Base-by-base conservation (phyloP, 2,888 invertebrate species). In the Trichogramma dendrolimi region DNA sequence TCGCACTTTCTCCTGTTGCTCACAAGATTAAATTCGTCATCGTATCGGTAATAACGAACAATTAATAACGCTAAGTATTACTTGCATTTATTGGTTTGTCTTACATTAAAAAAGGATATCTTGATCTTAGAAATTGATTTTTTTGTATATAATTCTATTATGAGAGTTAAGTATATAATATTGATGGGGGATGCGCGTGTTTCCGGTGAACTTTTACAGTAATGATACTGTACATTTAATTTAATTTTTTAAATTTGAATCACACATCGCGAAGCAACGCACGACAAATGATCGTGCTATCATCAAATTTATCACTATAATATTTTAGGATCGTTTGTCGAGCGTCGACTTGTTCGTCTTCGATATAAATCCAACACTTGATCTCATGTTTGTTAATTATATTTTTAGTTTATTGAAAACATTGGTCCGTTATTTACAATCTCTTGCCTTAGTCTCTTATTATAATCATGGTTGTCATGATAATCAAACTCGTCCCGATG, bases 21-120 rank as follows among this genome's bases (percentile, higher is more conserved):
- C 62, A 65, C 64, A 67, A 61, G 58, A 64, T 67, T 64, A 67
- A 68, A 70, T 67, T 69, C 67, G 64, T 64, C 67, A 66, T 62
- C 67, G 66, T 64, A 68, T 68, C 65, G 62, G 58, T 58, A 62
- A 67, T 68, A 71, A 72, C 67, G 69, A 70, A 71, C 69, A 72
- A 73, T 71, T 71, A 71, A 71, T 71, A 27, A 27, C 63, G 68
- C 71, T 74, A 74, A 71, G 62, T 69, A 70, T 72, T 72, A 71
- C 64, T 70, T 68, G 61, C 67, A 59, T 69, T 66, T 63, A 60
- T 43, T 61, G 55, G 62, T 54, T 63, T 60, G 42, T 60, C 42
- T 57, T 58, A 56, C 27, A 52, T 55, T 48, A 27, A 27, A 58
- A 61, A 61, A 56, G 64, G 64, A 64, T 64, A 64, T 58, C 61